Evolutionary conservation across 2,113 vertebrate species (phyloP).

Genomic region (Nyctibius bracteatus): DNA sequence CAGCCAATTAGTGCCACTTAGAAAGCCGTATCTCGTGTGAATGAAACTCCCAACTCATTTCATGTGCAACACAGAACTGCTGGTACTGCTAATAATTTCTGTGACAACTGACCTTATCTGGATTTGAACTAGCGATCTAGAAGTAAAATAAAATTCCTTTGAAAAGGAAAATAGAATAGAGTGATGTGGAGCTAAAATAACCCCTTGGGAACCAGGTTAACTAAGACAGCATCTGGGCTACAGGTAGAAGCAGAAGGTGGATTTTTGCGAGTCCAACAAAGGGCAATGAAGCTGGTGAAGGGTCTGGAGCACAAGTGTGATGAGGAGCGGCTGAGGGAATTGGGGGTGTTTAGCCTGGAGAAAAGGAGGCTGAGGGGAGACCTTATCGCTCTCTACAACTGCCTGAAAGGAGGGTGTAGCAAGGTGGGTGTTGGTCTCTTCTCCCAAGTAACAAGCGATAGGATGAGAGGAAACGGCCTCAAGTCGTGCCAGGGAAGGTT

Average conservation of each 20-base stretch:
- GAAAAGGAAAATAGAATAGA: neutral
- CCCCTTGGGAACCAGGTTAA: neutral
- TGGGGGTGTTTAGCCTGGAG: no score
- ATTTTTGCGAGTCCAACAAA: no score
- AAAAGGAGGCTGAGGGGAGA: no score
- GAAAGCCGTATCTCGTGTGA: neutral
- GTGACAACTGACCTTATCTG: slow-evolving; percentile 40
- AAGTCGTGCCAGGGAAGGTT: no score
- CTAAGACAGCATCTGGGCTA: neutral
- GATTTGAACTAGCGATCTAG: slow-evolving; percentile 15
- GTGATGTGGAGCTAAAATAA: neutral
- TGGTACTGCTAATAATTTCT: slow-evolving; percentile 36
- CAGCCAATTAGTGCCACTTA: slow-evolving; percentile 63
- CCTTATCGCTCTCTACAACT: no score
- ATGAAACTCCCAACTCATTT: slow-evolving; percentile 49
- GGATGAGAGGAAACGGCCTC: no score
- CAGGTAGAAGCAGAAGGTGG: neutral
- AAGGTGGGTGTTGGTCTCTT: no score
- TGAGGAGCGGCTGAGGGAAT: no score
- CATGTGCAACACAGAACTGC: neutral
- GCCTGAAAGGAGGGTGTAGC: no score
- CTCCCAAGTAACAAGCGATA: no score
- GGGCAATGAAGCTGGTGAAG: no score
- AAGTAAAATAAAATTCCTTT: slow-evolving; percentile 13
- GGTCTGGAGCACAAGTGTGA: no score